Conservation (phyloP, 2,797 vertebrate genomes). For the Channallabes apus region DNA sequence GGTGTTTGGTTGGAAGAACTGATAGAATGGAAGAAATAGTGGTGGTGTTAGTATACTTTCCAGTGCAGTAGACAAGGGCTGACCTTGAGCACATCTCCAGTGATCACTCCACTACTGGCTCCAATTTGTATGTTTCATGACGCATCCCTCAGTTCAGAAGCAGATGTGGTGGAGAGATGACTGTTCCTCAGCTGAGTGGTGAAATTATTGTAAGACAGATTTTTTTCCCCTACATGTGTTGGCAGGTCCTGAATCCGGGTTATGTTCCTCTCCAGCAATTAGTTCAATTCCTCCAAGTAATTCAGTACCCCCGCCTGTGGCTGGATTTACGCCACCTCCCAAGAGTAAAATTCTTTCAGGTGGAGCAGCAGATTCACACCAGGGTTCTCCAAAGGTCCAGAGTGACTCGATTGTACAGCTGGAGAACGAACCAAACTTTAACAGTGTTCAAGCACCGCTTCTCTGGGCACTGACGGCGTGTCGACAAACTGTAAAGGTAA, state of each 20-base stretch:
- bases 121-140: neutral
- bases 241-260: constrained; percentile 51
- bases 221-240: constrained; percentile 1
- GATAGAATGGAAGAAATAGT: no score
- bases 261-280: constrained; percentile 43
- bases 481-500: constrained; percentile 74
- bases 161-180: neutral
- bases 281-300: constrained; percentile 52
- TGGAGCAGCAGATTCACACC: neutral
- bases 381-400: constrained; percentile 42
- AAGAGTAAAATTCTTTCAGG: constrained; percentile 41
- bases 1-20: no score
- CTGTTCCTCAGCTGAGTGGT: neutral
- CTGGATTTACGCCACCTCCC: constrained; percentile 49
- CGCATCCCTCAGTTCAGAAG: neutral
- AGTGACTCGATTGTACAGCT: constrained; percentile 46
- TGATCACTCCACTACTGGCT: no score
- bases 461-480: constrained; percentile 74
- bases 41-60: no score
- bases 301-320: constrained; percentile 60
- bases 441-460: constrained; percentile 72
- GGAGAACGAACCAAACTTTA: constrained; percentile 68
- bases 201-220: neutral
- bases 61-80: no score
- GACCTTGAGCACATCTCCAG: no score